Evolutionary conservation across 1,140 invertebrate species (phyloP), one percentile per base, ranked within the genome.

Genomic region (Reticulitermes speratus): DNA sequence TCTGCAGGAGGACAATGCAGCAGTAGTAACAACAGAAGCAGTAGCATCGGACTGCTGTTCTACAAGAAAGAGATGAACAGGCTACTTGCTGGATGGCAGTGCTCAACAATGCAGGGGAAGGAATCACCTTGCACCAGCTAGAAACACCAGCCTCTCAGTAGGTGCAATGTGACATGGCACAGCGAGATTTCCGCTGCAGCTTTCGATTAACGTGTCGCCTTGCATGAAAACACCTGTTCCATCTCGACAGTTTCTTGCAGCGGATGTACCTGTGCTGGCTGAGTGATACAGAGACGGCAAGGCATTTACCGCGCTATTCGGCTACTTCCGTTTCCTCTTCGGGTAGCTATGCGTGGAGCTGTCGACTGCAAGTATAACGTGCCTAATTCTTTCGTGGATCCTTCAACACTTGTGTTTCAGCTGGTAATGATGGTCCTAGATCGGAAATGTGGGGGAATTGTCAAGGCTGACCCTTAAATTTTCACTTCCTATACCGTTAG

Each of bases 1-100:
- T 85, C 65, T 85, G 85, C 85, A 85, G 59, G 65, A 85, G 85
- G 85, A 85, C 85, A 85, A 85, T 85, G 85, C 85, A 69, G 85
- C 85, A 75, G 45, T 59, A 84, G 83, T 75, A 75, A 84, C 83
- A 84, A 84, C 83, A 84, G 83, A 45, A 84, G 83, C n/a, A 84
- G 21, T 84, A 45, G 83, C 38, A 75, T 75, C 65, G n/a, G 65
- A 75, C 65, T 75, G 65, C 25, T 75, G 65, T 75, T 75, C 25
- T 75, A 75, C 65, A 75, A 75, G 65, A 75, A 75, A 75, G 65
- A 75, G 65, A 75, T 75, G 65, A 75, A 30, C 65, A 75, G 65
- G 65, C 65, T 75, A 75, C 65, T 75, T 75, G 65, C 65, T 75
- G 65, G 65, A 75, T 75, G 65, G n/a, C 65, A 30, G n/a, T 30